A percentile compares a stretch with the other conserved stretches of the same genome.
Evolutionary conservation across 2,113 vertebrate species (phyloP).

Genomic region (Circaetus gallicus): DNA sequence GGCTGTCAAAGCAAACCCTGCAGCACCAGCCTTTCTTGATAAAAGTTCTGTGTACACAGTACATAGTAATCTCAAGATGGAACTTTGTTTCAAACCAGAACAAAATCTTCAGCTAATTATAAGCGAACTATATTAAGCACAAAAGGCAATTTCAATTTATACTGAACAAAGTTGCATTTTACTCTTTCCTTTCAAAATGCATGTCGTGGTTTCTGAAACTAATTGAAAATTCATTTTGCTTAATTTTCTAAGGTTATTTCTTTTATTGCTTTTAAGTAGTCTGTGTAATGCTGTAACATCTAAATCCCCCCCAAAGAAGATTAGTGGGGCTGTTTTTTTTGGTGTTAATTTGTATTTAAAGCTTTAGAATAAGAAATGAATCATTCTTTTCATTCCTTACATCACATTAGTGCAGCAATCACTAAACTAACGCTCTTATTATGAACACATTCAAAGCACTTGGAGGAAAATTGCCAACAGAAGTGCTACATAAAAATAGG

Average conservation of each 20-base stretch:
- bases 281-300: slow-evolving; percentile 65
- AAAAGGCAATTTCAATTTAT: slow-evolving; percentile 84
- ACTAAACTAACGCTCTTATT: slow-evolving; percentile 68
- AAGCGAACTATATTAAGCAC: slow-evolving; percentile 86
- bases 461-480: slow-evolving; percentile 66
- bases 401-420: slow-evolving; percentile 74
- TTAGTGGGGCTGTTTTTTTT: slow-evolving; percentile 45
- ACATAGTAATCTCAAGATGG: slow-evolving; percentile 82
- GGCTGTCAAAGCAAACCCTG: slow-evolving; percentile 80
- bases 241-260: slow-evolving; percentile 82
- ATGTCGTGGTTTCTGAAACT: slow-evolving; percentile 72
- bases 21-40: slow-evolving; percentile 78
- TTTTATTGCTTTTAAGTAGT: slow-evolving; percentile 78
- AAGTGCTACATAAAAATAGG: slow-evolving; percentile 64
- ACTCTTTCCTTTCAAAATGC: slow-evolving; percentile 78
- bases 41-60: slow-evolving; percentile 82
- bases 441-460: slow-evolving; percentile 68
- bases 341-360: slow-evolving; percentile 79
- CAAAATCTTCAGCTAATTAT: slow-evolving; percentile 86
- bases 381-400: slow-evolving; percentile 71
- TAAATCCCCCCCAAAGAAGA: slow-evolving; percentile 65
- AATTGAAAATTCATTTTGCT: slow-evolving; percentile 81
- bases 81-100: slow-evolving; percentile 85
- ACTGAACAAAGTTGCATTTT: slow-evolving; percentile 81
- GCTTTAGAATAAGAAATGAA: slow-evolving; percentile 73